These are phyloP conservation scores for Sarcophaga bullata DNA, from an alignment of 1,140 invertebrate species.

Conservation along the genomic window DNA sequence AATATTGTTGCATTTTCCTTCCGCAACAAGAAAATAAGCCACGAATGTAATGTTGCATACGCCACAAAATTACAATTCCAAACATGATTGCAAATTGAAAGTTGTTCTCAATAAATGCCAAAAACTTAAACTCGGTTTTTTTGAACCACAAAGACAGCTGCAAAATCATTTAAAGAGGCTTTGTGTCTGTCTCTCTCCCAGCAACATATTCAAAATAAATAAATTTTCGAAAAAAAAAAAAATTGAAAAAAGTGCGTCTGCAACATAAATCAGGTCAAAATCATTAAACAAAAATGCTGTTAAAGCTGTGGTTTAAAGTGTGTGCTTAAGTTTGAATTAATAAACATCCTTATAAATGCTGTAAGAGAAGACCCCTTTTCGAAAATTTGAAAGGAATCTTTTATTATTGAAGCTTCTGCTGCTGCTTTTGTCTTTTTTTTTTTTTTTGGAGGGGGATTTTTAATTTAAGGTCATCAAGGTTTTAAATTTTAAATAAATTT, in stretches of 20 bases:
- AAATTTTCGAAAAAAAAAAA: background rate
- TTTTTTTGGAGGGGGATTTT: too few relatives aligned
- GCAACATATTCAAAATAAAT: too few relatives aligned
- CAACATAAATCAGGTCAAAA: conserved; percentile 19
- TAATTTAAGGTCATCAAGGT: conserved; percentile 19
- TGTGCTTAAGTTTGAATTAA: too few relatives aligned
- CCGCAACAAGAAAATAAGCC: background rate
- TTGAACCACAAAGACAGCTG: background rate
- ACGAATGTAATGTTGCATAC: background rate
- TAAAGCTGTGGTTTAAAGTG: too few relatives aligned
- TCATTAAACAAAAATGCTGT: background rate
- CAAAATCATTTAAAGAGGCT: background rate
- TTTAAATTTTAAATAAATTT: background rate
- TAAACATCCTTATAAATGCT: too few relatives aligned
- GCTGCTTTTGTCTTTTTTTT: too few relatives aligned
- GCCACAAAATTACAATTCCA: conserved; percentile 8
- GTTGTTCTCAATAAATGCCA: conserved; percentile 3
- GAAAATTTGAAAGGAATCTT: too few relatives aligned
- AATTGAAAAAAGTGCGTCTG: background rate
- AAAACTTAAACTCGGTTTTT: background rate
- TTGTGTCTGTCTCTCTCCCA: too few relatives aligned
- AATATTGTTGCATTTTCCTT: background rate
- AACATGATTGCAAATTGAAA: conserved; percentile 12
- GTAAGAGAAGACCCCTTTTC: too few relatives aligned
- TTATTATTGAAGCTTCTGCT: too few relatives aligned